Evolutionary conservation across 2,888 invertebrate genomes (phyloP).

Genomic region (Incurvaria masculella): DNA sequence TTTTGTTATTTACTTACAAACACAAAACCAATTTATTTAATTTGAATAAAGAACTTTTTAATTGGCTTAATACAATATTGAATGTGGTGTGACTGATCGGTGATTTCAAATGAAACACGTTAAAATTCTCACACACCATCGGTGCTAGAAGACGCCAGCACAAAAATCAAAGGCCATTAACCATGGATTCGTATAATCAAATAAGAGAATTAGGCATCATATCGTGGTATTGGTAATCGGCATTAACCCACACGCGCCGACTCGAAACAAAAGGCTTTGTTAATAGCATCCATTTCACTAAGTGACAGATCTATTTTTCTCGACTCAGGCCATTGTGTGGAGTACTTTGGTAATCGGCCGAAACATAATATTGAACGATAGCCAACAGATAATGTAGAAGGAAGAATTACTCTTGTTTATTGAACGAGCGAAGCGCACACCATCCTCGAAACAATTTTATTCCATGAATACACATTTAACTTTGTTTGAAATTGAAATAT

Average conservation of each 20-base stretch:
- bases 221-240: background rate
- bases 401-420: no score
- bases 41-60: no score
- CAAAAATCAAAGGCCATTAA: background rate
- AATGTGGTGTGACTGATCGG: no score
- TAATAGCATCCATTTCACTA: conserved; percentile 14
- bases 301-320: conserved; percentile 16
- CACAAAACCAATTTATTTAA: no score
- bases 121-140: no score
- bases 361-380: background rate
- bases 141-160: background rate
- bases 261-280: conserved; percentile 1
- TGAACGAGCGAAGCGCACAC: no score
- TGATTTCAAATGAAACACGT: no score
- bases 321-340: background rate
- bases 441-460: no score
- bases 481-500: no score
- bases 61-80: no score
- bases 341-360: background rate
- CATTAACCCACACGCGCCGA: background rate
- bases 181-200: background rate
- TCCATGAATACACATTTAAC: no score
- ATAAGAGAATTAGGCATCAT: background rate
- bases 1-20: no score
- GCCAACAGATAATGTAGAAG: background rate